Base-by-base conservation (phyloP, 2,113 vertebrate species). In the Microcebus jonahi region DNA sequence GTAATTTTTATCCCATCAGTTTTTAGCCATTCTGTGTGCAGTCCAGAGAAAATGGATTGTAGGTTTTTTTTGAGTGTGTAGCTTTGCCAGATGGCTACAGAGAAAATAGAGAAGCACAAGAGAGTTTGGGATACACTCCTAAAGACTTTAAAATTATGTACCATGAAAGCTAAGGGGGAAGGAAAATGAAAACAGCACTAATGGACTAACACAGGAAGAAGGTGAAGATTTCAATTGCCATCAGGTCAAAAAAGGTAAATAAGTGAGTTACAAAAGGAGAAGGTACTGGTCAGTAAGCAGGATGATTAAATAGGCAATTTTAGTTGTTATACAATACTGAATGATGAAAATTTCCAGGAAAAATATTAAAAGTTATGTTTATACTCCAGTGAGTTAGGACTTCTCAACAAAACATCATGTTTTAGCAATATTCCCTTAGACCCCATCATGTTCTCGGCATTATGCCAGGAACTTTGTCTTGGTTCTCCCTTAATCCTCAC, bases 201-300 rank as follows among this genome's bases (percentile, higher is more conserved):
- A n/a, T n/a, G 36, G 42, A 59, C 73, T 70, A 95, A 61, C 6
- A 45, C 8, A 89, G 71, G 20, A 95, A 92, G 20, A 94, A 94
- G 15, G 31, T 75, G 29, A 85, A 95, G 2, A n/a, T 68, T 76
- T 73, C 53, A 87, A 9, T 80, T 67, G 27, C 31, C 59, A 77
- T 5, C 68, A 59, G 45, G 6, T 65, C 9, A 65, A 67, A 65
- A 45, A 68, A 59, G 29, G 61, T 48, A 68, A 91, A 31, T 82
- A 9, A 36, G 15, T 42, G 57, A n/a, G 18, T 61, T 34, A 8
- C 5, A 48, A 88, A 11, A 27, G 27, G 36, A 83, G 5, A 29
- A 59, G 61, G 34, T 34, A 36, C 13, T 59, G 29, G n/a, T 59
- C 31, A 55, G 8, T 76, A 75, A 86, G 50, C 29, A 81, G 31